Evolutionary conservation across 1,140 invertebrate genomes (phyloP).

Genomic region (Dendroctonus ponderosae): DNA sequence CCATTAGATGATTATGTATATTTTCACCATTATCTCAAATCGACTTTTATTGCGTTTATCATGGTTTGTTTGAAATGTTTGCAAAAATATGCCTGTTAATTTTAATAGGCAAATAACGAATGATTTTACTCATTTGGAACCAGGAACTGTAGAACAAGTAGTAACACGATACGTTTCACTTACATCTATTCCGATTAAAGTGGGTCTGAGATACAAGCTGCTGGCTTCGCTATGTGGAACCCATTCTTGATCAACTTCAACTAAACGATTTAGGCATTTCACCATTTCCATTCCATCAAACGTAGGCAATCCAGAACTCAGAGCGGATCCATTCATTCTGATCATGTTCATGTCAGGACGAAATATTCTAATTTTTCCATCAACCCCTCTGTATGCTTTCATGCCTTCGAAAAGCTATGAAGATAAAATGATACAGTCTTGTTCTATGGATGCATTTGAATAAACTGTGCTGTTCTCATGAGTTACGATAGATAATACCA

Average conservation of each 20-base stretch:
- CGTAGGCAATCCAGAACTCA: conserved; percentile 80
- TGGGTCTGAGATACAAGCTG: conserved; percentile 95
- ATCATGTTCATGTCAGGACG: conserved; percentile 94
- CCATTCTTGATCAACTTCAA: conserved; percentile 96
- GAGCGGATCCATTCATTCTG: conserved; percentile 84
- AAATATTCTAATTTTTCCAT: conserved; percentile 91
- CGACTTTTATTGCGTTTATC: too few relatives aligned
- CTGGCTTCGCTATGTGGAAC: conserved; percentile 86
- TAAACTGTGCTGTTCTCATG: too few relatives aligned
- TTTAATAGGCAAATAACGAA: too few relatives aligned
- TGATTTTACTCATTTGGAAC: too few relatives aligned
- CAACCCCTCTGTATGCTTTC: conserved; percentile 94
- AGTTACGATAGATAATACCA: too few relatives aligned
- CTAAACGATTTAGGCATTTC: conserved; percentile 80
- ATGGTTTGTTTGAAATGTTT: too few relatives aligned
- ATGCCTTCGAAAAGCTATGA: conserved; percentile 95
- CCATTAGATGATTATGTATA: too few relatives aligned
- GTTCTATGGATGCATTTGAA: too few relatives aligned
- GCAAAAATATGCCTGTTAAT: too few relatives aligned
- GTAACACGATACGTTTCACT: conserved; percentile 48
- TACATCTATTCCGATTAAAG: conserved; percentile 95
- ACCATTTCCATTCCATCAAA: conserved; percentile 89
- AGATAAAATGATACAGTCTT: conserved; percentile 40
- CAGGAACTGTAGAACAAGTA: too few relatives aligned
- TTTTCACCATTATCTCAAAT: too few relatives aligned